phyloP scores from a whole-genome alignment of 2,113 vertebrate genomes.

The Gnathonemus longibarbis region DNA sequence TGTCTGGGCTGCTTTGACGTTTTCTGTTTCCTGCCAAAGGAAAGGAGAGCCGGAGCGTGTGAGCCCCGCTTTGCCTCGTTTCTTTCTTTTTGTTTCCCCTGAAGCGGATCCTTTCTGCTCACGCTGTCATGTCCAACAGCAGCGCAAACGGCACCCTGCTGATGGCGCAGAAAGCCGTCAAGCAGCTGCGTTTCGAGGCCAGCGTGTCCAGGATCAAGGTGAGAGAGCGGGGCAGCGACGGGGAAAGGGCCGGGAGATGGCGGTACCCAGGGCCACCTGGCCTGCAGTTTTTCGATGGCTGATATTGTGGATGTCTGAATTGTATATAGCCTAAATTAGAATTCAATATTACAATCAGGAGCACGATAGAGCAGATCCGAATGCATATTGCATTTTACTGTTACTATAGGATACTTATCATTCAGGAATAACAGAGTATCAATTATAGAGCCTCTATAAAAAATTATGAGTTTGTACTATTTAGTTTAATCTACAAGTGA shows the following conservation, averaged over 20 bases:
- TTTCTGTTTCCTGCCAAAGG: background rate
- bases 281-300: background rate
- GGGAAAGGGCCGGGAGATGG: background rate
- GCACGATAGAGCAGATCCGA: background rate
- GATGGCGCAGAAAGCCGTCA: conserved; percentile 56
- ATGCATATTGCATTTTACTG: background rate
- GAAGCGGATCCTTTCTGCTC: background rate
- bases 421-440: background rate
- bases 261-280: background rate
- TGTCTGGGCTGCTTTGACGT: background rate
- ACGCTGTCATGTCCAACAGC: conserved; percentile 64
- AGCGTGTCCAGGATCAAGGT: conserved; percentile 61
- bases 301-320: background rate
- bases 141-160: conserved; percentile 59
- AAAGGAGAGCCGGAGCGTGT: background rate
- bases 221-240: conserved; percentile 42
- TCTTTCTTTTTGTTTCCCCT: no score
- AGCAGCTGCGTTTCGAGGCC: conserved; percentile 64
- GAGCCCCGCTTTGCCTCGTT: background rate
- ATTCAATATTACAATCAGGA: background rate
- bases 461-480: background rate
- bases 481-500: background rate
- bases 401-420: background rate
- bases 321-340: background rate
- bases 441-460: background rate